These are phyloP conservation scores for Eunapius fragilis DNA, from an alignment of 37 sponge, comb jelly and placozoan species.

Conservation along the genomic window DNA sequence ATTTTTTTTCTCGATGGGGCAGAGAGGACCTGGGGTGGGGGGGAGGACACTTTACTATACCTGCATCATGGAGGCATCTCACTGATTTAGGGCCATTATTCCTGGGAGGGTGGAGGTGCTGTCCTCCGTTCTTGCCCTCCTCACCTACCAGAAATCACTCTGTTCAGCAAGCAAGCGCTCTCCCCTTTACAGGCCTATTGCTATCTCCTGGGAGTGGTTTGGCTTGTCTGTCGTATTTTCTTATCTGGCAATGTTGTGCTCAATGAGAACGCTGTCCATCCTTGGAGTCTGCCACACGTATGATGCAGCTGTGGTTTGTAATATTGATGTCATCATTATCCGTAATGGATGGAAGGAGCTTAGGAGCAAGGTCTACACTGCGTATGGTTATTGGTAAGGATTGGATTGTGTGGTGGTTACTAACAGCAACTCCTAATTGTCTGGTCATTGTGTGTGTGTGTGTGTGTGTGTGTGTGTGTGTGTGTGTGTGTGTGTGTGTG, in stretches of 20 bases:
- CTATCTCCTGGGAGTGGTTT: slow-evolving; percentile 15
- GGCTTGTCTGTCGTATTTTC: not conserved
- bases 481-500: slow-evolving; percentile 17
- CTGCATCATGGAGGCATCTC: slow-evolving; percentile 3
- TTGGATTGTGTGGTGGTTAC: slow-evolving; percentile 6
- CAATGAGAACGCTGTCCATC: slow-evolving; percentile 77
- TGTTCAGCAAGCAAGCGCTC: not conserved
- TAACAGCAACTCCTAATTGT: not conserved
- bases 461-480: slow-evolving; percentile 18
- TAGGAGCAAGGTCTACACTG: not conserved
- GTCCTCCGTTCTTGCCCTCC: slow-evolving; percentile 64
- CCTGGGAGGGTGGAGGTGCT: slow-evolving; percentile 89
- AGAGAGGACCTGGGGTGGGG: too few relatives aligned
- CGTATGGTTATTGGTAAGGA: not conserved
- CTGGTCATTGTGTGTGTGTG: not conserved
- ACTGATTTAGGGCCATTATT: slow-evolving; percentile 66
- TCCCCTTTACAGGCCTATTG: not conserved
- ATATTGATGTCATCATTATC: not conserved
- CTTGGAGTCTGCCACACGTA: slow-evolving; percentile 61
- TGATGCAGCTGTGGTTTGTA: slow-evolving; percentile 40
- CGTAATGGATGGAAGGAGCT: slow-evolving; percentile 49
- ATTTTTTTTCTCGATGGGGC: too few relatives aligned
- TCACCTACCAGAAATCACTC: slow-evolving; percentile 50
- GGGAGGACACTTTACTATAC: too few relatives aligned
- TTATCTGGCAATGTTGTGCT: slow-evolving; percentile 63